Evolutionary conservation across 1,140 invertebrate species (phyloP).

Genomic region (Brachionus plicatilis): DNA sequence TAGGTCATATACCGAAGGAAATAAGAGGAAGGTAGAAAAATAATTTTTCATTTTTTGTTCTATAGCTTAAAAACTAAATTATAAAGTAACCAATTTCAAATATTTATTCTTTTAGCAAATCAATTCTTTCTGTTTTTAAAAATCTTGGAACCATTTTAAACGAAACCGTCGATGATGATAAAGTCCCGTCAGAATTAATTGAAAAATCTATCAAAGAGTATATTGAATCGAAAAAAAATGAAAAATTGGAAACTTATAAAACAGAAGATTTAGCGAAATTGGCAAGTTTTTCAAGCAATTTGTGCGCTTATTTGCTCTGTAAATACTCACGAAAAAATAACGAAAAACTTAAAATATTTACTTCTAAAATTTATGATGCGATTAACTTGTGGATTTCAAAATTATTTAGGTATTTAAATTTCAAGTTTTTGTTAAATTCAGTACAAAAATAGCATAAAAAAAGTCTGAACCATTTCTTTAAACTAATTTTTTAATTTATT

Average conservation of each 20-base stretch:
- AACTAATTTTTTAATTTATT: too few relatives aligned
- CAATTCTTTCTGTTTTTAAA: neutral
- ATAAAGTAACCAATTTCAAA: neutral
- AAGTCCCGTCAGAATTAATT: neutral
- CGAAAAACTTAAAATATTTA: neutral
- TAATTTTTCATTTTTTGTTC: too few relatives aligned
- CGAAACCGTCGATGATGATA: neutral
- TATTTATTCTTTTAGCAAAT: constrained; percentile 6
- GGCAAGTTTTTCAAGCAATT: neutral
- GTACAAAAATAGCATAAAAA: too few relatives aligned
- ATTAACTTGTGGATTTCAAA: constrained; percentile 19
- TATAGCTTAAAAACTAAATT: neutral
- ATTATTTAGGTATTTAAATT: neutral
- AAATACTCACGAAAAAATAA: neutral
- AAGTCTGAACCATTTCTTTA: too few relatives aligned
- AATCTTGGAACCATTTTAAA: neutral
- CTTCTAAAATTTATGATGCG: neutral
- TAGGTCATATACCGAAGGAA: constrained; percentile 11
- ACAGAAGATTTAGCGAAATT: neutral
- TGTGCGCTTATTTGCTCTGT: neutral
- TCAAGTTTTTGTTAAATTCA: neutral
- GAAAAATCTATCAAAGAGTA: neutral
- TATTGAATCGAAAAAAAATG: neutral
- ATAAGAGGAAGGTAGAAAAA: neutral
- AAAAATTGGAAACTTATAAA: neutral